These are phyloP conservation scores for Conus canariensis DNA, from an alignment of 2,888 invertebrate genomes.

Conservation along the genomic window DNA sequence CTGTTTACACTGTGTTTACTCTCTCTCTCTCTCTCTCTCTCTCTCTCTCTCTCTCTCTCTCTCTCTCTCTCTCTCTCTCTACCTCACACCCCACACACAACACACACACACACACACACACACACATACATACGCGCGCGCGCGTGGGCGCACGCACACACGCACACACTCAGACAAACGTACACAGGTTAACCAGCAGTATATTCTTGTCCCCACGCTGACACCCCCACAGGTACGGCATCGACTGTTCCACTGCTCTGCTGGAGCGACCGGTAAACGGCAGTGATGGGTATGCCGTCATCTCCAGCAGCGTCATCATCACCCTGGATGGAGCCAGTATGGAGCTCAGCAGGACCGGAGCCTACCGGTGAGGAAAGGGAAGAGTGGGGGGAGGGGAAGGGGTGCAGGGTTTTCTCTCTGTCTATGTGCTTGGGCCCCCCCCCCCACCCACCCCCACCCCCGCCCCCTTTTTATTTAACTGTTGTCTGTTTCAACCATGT, in stretches of 20 bases:
- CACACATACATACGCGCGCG: not conserved
- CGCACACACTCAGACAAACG: not conserved
- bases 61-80: too few species aligned
- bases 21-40: too few species aligned
- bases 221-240: constrained; percentile 17
- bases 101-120: not conserved
- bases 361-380: not conserved
- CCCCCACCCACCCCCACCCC: too few species aligned
- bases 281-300: constrained; percentile 16
- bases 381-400: not conserved
- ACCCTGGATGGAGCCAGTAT: constrained; percentile 38
- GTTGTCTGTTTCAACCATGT: too few species aligned
- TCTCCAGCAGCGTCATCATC: constrained; percentile 39
- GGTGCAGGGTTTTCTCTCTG: too few species aligned
- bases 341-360: constrained; percentile 26
- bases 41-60: too few species aligned
- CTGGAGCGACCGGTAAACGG: constrained; percentile 19
- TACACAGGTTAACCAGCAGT: not conserved
- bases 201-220: not conserved
- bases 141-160: not conserved
- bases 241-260: constrained; percentile 33
- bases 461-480: too few species aligned
- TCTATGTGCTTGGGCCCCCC: too few species aligned
- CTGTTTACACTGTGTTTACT: too few species aligned
- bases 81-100: rapidly evolving